These are phyloP conservation scores for Acanthococcus lagerstroemiae DNA, from an alignment of 2,888 invertebrate species.

Conservation along the genomic window DNA sequence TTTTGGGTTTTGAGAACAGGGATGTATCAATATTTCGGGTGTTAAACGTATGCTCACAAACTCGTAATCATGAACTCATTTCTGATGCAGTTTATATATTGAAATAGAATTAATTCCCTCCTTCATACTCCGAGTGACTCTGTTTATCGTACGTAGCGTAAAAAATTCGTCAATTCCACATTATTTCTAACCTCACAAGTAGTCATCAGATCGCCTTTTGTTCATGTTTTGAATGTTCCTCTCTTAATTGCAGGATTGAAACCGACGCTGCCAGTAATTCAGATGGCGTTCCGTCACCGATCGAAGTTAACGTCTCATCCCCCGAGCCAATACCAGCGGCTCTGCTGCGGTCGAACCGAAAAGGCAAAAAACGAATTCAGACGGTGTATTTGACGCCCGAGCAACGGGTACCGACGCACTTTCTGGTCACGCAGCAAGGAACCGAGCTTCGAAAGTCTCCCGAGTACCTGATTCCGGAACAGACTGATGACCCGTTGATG, in stretches of 20 bases:
- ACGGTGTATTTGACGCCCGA: background rate
- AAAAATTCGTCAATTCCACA: too few species aligned
- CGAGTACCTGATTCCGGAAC: constrained; percentile 18
- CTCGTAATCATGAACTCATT: too few species aligned
- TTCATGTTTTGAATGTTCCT: too few species aligned
- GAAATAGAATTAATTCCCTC: too few species aligned
- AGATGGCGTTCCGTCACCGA: background rate
- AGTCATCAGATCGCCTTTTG: too few species aligned
- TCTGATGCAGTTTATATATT: too few species aligned
- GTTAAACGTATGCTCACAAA: too few species aligned
- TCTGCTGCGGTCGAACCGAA: background rate
- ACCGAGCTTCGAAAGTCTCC: background rate
- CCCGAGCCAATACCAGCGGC: constrained; percentile 13
- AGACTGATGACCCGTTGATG: constrained; percentile 22
- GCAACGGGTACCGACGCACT: constrained; percentile 1
- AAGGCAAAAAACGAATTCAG: constrained; percentile 17
- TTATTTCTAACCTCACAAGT: too few species aligned
- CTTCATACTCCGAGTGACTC: too few species aligned
- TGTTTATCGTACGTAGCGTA: too few species aligned
- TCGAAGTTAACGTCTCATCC: background rate
- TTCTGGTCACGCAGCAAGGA: constrained; percentile 1
- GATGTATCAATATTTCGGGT: too few species aligned
- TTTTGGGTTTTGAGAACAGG: too few species aligned
- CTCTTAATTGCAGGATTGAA: background rate
- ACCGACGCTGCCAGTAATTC: constrained; percentile 8